Conservation (phyloP, 2,113 vertebrate species). For the Scolopax mira region DNA sequence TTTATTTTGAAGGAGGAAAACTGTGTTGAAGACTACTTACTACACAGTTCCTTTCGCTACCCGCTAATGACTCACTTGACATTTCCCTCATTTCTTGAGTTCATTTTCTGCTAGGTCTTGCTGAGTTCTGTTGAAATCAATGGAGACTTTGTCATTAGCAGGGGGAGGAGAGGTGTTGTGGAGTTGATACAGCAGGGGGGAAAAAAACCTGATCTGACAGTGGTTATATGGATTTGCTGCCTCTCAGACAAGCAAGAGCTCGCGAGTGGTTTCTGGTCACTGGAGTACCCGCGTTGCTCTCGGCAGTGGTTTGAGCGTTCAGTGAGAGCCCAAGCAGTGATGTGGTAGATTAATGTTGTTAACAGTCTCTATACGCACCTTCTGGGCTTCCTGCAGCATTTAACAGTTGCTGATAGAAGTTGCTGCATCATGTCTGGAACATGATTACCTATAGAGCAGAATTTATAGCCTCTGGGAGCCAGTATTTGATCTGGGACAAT, state of each 20-base stretch:
- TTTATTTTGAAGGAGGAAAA: conserved; percentile 29
- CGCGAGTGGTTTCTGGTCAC: not conserved
- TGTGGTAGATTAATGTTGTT: not conserved
- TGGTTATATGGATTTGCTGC: not conserved
- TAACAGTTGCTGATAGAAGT: not conserved
- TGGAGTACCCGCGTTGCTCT: not conserved
- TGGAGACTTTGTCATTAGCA: not conserved
- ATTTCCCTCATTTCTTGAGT: not conserved
- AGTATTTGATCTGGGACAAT: conserved; percentile 1
- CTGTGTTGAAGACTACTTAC: conserved; percentile 21
- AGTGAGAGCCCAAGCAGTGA: not conserved
- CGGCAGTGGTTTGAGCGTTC: not conserved
- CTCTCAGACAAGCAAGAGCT: not conserved
- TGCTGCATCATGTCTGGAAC: not conserved
- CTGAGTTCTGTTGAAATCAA: not conserved
- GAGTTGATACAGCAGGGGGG: not conserved
- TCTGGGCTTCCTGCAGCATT: not conserved
- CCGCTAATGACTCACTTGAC: conserved; percentile 28
- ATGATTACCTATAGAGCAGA: not conserved
- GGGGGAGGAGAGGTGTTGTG: not conserved
- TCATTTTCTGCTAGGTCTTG: not conserved
- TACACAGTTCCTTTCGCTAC: not conserved
- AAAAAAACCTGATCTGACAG: not conserved
- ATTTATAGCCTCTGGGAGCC: conserved; percentile 2
- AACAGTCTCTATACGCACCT: not conserved